Evolutionary conservation across 2,797 vertebrate species (phyloP).

Genomic region (Acrossocheilus wenchowensis): DNA sequence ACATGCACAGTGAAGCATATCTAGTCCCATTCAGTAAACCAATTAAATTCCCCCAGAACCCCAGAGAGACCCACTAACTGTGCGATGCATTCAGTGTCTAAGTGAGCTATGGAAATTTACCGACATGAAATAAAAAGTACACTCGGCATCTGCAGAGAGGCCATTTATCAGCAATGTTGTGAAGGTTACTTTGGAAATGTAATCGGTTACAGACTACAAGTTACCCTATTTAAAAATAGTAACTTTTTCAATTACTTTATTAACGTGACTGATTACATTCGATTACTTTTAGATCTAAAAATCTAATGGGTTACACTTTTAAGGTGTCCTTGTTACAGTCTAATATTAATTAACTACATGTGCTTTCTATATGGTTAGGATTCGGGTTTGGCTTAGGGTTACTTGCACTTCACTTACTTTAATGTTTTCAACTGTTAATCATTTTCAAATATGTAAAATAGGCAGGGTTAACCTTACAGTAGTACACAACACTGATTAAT

Average conservation of each 20-base stretch:
- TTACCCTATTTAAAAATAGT: not conserved
- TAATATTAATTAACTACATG: too few species aligned
- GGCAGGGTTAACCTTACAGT: too few species aligned
- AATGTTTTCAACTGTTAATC: too few species aligned
- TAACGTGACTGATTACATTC: not conserved
- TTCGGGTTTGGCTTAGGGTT: too few species aligned
- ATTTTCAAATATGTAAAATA: too few species aligned
- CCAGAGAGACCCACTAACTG: not conserved
- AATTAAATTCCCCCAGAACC: slow-evolving; percentile 49
- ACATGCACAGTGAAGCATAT: slow-evolving; percentile 78
- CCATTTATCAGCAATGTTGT: not conserved
- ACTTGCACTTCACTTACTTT: too few species aligned
- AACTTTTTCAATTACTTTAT: not conserved
- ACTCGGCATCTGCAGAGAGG: not conserved
- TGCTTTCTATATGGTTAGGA: too few species aligned
- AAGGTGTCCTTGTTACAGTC: too few species aligned
- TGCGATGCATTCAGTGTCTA: not conserved
- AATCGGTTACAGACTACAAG: not conserved
- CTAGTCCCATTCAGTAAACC: slow-evolving; percentile 58
- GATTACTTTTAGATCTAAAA: not conserved
- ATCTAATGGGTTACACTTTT: too few species aligned
- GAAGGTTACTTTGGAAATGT: not conserved
- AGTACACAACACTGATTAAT: too few species aligned
- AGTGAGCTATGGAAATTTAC: not conserved
- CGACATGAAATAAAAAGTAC: not conserved